phyloP scores from a whole-genome alignment of 2,888 invertebrate species.

The Pheosia gnoma region DNA sequence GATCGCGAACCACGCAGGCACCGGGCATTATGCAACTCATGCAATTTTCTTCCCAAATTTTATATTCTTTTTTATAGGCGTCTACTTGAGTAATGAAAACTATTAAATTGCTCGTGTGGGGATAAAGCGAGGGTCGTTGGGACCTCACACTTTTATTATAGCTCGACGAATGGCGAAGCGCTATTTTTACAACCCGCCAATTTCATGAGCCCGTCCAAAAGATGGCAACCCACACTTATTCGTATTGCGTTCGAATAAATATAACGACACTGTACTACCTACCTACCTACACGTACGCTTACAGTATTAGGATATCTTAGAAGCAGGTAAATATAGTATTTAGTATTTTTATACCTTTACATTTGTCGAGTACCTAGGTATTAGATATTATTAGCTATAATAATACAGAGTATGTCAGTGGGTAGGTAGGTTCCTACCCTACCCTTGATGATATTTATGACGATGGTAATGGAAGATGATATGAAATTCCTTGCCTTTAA shows the following conservation, averaged over 20 bases:
- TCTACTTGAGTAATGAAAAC: constrained; percentile 84
- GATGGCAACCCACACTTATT: constrained; percentile 64
- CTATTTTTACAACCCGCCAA: constrained; percentile 74
- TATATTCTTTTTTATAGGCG: constrained; percentile 73
- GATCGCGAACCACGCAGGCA: constrained; percentile 53
- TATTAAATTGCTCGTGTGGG: constrained; percentile 78
- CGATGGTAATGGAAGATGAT: too few relatives aligned
- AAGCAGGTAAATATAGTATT: too few relatives aligned
- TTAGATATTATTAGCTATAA: too few relatives aligned
- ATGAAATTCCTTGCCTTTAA: too few relatives aligned
- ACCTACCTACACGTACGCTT: not conserved
- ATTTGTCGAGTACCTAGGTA: too few relatives aligned
- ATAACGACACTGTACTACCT: not conserved
- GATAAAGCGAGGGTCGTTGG: constrained; percentile 74
- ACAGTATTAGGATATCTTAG: too few relatives aligned
- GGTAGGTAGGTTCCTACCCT: too few relatives aligned
- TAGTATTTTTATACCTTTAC: too few relatives aligned
- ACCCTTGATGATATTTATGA: too few relatives aligned
- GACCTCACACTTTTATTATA: constrained; percentile 74
- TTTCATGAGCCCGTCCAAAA: constrained; percentile 70
- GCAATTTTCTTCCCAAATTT: constrained; percentile 79
- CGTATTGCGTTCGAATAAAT: constrained; percentile 36
- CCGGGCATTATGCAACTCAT: constrained; percentile 73
- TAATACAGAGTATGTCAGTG: too few relatives aligned
- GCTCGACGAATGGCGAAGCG: constrained; percentile 66